Conservation (phyloP, 2,113 vertebrate species). For the Phasianus colchicus region DNA sequence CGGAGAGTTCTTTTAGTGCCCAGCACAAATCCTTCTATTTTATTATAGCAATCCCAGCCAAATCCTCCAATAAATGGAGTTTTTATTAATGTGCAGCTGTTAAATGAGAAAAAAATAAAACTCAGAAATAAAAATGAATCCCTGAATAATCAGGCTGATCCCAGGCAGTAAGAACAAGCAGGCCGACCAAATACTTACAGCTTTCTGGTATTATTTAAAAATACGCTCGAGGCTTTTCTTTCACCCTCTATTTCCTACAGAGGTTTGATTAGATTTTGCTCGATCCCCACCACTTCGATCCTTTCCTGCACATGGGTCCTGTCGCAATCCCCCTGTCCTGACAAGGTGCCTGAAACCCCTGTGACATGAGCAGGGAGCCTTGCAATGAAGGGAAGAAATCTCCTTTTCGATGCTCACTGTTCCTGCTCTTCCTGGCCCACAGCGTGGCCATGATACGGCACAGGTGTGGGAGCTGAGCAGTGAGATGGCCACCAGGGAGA, state of each 20-base stretch:
- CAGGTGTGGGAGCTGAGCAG: neutral
- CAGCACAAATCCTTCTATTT: slow-evolving; percentile 80
- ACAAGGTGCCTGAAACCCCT: neutral
- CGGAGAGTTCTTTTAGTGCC: slow-evolving; percentile 74
- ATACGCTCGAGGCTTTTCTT: slow-evolving; percentile 7
- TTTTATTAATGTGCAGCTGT: slow-evolving; percentile 82
- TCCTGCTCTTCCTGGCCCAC: neutral
- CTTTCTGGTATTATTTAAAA: slow-evolving; percentile 72
- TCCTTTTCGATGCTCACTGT: fast-evolving
- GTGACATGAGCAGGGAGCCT: neutral
- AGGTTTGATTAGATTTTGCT: slow-evolving; percentile 49
- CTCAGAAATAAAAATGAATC: slow-evolving; percentile 73
- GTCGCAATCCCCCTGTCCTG: neutral
- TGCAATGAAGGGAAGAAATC: neutral
- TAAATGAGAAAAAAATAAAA: slow-evolving; percentile 76
- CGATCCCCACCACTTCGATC: neutral
- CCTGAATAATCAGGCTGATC: slow-evolving; percentile 68
- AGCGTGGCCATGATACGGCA: fast-evolving
- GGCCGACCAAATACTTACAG: slow-evolving; percentile 46
- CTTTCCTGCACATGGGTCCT: neutral
- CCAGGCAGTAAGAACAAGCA: slow-evolving; percentile 50
- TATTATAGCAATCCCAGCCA: slow-evolving; percentile 82
- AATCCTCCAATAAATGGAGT: slow-evolving; percentile 79
- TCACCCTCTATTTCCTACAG: neutral
- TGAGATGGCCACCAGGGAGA: neutral